Evolutionary conservation across 2,797 vertebrate species (phyloP), one percentile per base, ranked within the genome.

Genomic region (Lagodon rhomboides): DNA sequence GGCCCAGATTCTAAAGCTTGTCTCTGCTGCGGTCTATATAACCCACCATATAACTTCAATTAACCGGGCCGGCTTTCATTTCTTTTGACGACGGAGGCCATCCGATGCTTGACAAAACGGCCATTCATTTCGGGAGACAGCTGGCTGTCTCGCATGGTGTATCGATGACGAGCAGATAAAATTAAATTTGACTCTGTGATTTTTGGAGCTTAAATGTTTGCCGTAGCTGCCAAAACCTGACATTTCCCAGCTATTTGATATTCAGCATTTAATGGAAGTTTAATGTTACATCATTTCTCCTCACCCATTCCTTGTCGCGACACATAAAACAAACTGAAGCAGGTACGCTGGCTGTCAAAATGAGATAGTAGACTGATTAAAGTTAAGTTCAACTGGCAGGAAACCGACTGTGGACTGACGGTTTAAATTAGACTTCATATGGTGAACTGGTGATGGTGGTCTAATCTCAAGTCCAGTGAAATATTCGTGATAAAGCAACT

Each of bases 101-200:
- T 66, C 69, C 13, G n/a, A 46, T 23, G 23, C 62, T 60, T 44
- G 50, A 55, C 30, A 51, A 68, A 78, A 50, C 55, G 46, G 13
- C 1, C 30, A 67, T 80, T 79, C 38, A 65, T 71, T 81, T 60
- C 60, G 54, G 5, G 25, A 59, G 76, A 63, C 82, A 68, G 74
- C 62, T 68, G 41, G 53, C 22, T 72, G 62, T 46, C 44, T 78
- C 12, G 6, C 30, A 46, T 38, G 53, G 58, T 59, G 3, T 20
- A 64, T 70, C 56, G 17, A 60, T 67, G 70, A 82, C 66, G 68
- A 61, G 79, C 83, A 61, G 67, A 82, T 75, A 46, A 82, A 77
- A 87, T 73, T 43, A 34, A 46, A 80, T 75, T 75, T 72, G 60
- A 73, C 51, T 81, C 4, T 0, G 3, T 11, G 5, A 54, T 47